Conservation (phyloP, 2,113 vertebrate species). For the Charadrius vociferus region DNA sequence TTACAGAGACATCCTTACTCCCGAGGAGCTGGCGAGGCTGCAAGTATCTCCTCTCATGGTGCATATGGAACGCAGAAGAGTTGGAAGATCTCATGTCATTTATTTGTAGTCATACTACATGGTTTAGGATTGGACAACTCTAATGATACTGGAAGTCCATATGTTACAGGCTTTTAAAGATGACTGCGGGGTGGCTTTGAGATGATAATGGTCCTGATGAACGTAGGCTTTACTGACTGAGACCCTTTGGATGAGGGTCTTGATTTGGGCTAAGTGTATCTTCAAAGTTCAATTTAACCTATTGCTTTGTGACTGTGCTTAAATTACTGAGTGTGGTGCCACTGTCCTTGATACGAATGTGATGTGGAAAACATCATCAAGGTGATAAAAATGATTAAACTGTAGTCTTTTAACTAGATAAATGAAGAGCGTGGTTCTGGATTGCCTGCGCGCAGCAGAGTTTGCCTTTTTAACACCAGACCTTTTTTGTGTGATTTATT, state of each 20-base stretch:
- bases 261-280: neutral
- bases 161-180: fast-evolving
- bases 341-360: fast-evolving
- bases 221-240: neutral
- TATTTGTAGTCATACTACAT: fast-evolving
- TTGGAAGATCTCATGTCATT: neutral
- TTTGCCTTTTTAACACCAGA: neutral
- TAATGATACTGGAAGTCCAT: fast-evolving
- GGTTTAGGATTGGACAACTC: neutral
- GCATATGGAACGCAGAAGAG: neutral
- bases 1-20: neutral
- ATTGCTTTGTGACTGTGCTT: neutral
- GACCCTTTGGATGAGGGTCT: neutral
- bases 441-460: fast-evolving
- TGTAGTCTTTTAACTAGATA: fast-evolving
- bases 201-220: too few relatives aligned
- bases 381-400: neutral
- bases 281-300: neutral
- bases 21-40: neutral
- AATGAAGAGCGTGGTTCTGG: neutral
- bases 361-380: neutral
- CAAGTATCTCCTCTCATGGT: fast-evolving
- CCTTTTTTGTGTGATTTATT: neutral
- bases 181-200: fast-evolving
- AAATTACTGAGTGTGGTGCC: neutral